A percentile compares a stretch with the other conserved stretches of the same genome.
These are phyloP conservation scores for Patella ulyssiponensis DNA, from an alignment of 2,888 invertebrate species.

Conservation along the genomic window DNA sequence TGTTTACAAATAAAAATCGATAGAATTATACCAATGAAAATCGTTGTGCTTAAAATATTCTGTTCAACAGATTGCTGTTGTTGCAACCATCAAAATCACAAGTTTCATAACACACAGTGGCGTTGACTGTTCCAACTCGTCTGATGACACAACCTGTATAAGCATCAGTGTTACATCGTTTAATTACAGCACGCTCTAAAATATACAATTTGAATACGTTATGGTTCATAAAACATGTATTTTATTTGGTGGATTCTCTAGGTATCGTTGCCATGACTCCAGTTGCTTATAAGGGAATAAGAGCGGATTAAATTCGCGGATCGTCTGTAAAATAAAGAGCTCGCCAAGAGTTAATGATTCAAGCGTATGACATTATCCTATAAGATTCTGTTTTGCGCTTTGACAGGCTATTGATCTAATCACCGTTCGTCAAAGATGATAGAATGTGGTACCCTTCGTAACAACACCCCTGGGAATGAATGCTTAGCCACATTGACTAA, in stretches of 20 bases:
- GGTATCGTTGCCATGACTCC: too few species aligned
- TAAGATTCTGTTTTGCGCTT: not conserved
- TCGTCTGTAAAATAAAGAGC: too few species aligned
- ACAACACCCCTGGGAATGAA: too few species aligned
- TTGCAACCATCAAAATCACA: conserved; percentile 3
- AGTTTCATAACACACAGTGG: not conserved
- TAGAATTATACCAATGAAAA: too few species aligned
- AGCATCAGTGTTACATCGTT: not conserved
- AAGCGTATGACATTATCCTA: not conserved
- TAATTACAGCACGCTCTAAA: not conserved
- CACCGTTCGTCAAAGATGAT: too few species aligned
- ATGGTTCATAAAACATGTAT: not conserved
- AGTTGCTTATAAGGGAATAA: too few species aligned
- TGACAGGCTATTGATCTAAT: too few species aligned
- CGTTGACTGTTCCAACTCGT: not conserved
- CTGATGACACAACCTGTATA: not conserved
- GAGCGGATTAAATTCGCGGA: too few species aligned
- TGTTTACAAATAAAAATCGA: too few species aligned
- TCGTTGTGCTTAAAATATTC: too few species aligned
- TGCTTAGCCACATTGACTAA: too few species aligned
- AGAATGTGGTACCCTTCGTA: too few species aligned
- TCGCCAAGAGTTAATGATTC: not conserved
- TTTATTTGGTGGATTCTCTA: not conserved
- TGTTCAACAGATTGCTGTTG: not conserved
- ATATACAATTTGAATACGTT: not conserved